Percentiles rank a stretch among this genome's conserved stretches.
Conservation (phyloP, 2,113 vertebrate species). For the Cercocebus atys region DNA sequence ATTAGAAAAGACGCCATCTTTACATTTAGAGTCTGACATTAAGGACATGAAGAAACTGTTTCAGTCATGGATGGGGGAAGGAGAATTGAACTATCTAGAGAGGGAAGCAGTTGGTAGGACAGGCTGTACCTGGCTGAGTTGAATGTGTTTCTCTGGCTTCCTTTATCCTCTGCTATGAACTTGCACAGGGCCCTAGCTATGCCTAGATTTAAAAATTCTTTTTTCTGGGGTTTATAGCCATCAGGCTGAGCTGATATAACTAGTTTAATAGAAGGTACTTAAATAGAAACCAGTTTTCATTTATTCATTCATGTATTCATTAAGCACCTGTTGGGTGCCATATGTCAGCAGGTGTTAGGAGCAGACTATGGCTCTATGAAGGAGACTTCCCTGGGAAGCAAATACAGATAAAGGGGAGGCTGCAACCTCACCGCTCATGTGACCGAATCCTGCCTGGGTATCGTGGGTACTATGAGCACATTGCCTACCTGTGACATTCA, state of each 20-base stretch:
- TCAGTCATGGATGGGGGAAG: accelerated
- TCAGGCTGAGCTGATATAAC: background rate
- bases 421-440: background rate
- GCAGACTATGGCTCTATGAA: background rate
- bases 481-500: background rate
- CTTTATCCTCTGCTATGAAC: background rate
- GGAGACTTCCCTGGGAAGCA: background rate
- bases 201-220: background rate
- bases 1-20: background rate
- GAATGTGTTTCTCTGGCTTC: background rate
- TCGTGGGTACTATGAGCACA: accelerated
- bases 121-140: background rate
- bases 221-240: background rate
- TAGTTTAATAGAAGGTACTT: background rate
- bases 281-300: background rate
- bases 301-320: background rate
- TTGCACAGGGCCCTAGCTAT: background rate
- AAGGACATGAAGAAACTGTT: background rate
- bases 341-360: background rate
- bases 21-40: background rate
- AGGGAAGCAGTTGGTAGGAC: background rate
- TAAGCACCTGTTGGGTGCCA: background rate
- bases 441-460: background rate
- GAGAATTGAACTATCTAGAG: background rate
- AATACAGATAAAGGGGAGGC: background rate